Evolutionary conservation across 2,888 invertebrate species (phyloP).

Genomic region (Archips xylosteana): DNA sequence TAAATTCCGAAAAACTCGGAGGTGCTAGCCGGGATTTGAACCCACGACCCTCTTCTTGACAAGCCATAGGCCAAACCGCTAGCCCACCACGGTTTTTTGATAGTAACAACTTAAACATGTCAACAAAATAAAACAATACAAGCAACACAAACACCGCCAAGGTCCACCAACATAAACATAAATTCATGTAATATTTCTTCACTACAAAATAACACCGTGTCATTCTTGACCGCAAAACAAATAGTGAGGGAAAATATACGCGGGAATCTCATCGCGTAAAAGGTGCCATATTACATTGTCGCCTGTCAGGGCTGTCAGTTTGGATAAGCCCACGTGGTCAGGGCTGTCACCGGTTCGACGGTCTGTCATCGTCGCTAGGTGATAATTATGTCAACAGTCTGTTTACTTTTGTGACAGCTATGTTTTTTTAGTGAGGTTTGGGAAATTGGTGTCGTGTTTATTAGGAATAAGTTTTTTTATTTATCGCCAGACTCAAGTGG

Average conservation of each 20-base stretch:
- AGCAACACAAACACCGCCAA: too few relatives aligned
- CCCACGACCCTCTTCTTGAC: too few relatives aligned
- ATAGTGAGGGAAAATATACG: slow-evolving; percentile 35
- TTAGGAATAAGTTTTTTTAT: too few relatives aligned
- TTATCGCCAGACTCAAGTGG: too few relatives aligned
- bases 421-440: background rate
- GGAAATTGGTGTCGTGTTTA: too few relatives aligned
- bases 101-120: too few relatives aligned
- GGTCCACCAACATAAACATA: slow-evolving; percentile 11
- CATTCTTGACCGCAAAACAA: slow-evolving; percentile 33
- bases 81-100: too few relatives aligned
- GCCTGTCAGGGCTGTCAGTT: slow-evolving; percentile 50
- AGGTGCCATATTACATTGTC: slow-evolving; percentile 51
- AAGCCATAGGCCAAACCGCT: too few relatives aligned
- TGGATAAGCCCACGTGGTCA: slow-evolving; percentile 53
- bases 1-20: too few relatives aligned
- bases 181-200: slow-evolving; percentile 11
- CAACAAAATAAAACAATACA: too few relatives aligned
- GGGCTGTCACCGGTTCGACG: slow-evolving; percentile 48
- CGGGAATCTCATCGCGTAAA: slow-evolving; percentile 35
- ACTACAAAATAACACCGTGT: slow-evolving; percentile 22
- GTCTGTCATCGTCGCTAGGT: slow-evolving; percentile 46
- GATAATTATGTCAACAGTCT: slow-evolving; percentile 46
- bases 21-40: too few relatives aligned
- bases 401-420: slow-evolving; percentile 2